phyloP scores from a whole-genome alignment of 2,113 vertebrate genomes.

The Neopipo cinnamomea region DNA sequence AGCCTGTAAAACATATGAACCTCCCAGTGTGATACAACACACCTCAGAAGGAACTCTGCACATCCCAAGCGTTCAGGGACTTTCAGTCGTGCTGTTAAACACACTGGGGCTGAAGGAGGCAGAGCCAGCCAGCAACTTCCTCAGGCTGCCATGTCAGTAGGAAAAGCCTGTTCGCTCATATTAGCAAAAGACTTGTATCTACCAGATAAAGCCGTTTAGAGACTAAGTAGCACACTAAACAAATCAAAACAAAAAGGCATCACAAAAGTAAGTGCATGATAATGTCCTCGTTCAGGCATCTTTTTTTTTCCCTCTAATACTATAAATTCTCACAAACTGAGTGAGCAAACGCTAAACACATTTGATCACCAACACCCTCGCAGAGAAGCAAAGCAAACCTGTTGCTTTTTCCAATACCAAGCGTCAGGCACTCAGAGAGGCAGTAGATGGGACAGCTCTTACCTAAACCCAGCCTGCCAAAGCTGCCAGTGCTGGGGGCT shows the following conservation, averaged over 20 bases:
- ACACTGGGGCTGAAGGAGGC: background rate
- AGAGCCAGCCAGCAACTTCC: background rate
- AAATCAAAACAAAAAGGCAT: background rate
- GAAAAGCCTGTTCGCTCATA: background rate
- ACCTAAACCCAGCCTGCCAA: background rate
- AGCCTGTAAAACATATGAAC: background rate
- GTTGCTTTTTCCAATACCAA: background rate
- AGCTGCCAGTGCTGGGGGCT: background rate
- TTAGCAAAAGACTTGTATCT: background rate
- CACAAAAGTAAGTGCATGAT: background rate
- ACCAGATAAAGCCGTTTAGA: background rate
- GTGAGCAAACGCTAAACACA: background rate
- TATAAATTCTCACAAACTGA: background rate
- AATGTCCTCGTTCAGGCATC: background rate
- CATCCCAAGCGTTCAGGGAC: background rate
- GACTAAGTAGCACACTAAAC: background rate
- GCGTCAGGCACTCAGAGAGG: rapidly evolving
- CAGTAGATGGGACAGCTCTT: background rate
- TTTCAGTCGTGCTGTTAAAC: rapidly evolving
- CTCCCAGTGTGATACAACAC: background rate
- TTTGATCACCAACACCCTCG: rapidly evolving
- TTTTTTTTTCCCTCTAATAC: background rate
- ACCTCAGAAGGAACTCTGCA: background rate
- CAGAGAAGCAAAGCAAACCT: background rate
- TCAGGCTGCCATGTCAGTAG: background rate